Conservation (phyloP, 2,888 invertebrate genomes). For the Ceriagrion tenellum region DNA sequence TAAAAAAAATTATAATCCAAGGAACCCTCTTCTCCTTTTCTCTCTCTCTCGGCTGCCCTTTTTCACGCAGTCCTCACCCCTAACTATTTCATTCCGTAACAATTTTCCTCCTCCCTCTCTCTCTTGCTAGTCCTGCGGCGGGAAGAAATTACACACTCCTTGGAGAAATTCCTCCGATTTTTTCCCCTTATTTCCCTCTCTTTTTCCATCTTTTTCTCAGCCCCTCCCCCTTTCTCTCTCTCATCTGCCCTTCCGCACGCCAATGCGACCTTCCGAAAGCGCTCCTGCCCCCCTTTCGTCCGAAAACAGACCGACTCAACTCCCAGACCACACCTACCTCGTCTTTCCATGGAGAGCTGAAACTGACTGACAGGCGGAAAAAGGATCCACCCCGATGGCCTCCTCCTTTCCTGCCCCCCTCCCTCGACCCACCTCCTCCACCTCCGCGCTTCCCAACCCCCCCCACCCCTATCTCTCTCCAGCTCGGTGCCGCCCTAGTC, state of each 20-base stretch:
- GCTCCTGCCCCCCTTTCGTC: background rate
- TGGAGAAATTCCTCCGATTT: background rate
- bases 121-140: background rate
- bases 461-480: no score
- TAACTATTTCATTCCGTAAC: no score
- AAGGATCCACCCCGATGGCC: slow-evolving; percentile 57
- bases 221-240: slow-evolving; percentile 10
- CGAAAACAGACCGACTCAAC: background rate
- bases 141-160: background rate
- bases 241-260: background rate
- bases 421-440: background rate
- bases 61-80: background rate
- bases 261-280: background rate
- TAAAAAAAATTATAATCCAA: background rate
- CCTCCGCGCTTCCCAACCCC: background rate
- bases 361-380: slow-evolving; percentile 41
- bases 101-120: slow-evolving; percentile 1
- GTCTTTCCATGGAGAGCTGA: slow-evolving; percentile 1
- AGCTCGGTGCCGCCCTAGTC: background rate
- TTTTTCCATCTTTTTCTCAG: background rate
- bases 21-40: background rate
- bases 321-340: slow-evolving; percentile 40
- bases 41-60: no score
- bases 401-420: slow-evolving; percentile 36
- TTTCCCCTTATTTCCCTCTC: background rate